Evolutionary conservation across 1,140 invertebrate species (phyloP), one percentile per base, ranked within the genome.

Genomic region (Cotesia typhae): DNA sequence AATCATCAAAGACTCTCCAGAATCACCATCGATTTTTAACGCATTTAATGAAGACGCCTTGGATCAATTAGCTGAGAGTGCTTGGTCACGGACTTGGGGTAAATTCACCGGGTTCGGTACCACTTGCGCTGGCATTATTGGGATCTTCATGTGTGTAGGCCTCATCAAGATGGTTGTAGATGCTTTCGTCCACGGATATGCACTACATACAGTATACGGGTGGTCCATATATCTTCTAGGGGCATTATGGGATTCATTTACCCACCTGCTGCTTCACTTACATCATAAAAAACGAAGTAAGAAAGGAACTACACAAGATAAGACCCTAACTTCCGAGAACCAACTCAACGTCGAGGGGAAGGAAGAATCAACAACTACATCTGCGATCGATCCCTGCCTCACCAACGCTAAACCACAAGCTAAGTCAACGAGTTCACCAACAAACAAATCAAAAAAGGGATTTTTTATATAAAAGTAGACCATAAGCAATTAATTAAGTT

Each of bases 51-150:
- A 51, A 51, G 52, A 67, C 17, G 51, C 10, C 1, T 35, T 55
- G 1, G 5, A 67, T 3, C 20, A 67, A 35, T n/a, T 67, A 6
- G 51, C 66, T 1, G 51, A 55, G 20, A 67, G 12, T 28, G 35
- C 72, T 0, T 77, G 76, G 74, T 28, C 61, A 0, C 72, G 63
- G 35, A 53, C 74, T 38, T 77, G 73, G 75, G 67, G 53, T 5
- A 6, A 68, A 1, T n/a, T 75, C 9, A 41, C 47, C 1, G 55
- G 64, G 10, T 77, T 75, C n/a, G 74, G 71, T 1, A 72, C 71
- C 9, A 37, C 38, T 0, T 72, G 75, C 17, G 71, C 75, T 0
- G 69, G 73, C 14, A 7, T 76, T 6, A 72, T 76, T 2, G 75
- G 75, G 4, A 51, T 76, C 1, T 70, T 70, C 4, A 76, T 70